A percentile compares a stretch with the other conserved stretches of the same genome.
These are phyloP conservation scores for Trichosurus vulpecula DNA, from an alignment of 2,797 vertebrate genomes.

Conservation along the genomic window DNA sequence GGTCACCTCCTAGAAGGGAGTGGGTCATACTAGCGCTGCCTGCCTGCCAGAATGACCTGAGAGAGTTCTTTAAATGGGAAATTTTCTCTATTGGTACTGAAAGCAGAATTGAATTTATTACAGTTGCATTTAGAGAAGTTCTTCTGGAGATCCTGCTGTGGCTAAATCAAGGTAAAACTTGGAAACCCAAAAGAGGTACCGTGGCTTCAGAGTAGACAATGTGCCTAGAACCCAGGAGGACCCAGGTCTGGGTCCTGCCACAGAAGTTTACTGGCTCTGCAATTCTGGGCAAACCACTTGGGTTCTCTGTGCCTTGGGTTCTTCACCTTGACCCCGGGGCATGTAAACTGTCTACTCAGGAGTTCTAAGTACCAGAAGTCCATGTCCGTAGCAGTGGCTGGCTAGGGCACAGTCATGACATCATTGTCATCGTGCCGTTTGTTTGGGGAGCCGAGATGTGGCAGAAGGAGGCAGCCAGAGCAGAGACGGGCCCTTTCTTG, in stretches of 20 bases:
- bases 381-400: neutral
- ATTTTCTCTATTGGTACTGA: neutral
- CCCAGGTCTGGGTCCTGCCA: no score
- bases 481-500: no score
- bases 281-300: no score
- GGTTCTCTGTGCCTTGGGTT: neutral
- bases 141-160: neutral
- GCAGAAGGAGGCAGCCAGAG: neutral
- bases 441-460: neutral
- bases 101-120: neutral
- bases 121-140: neutral
- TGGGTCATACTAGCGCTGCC: no score
- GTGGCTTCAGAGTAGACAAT: neutral
- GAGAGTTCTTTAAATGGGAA: neutral
- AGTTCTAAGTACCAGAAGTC: neutral
- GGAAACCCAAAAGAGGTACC: neutral
- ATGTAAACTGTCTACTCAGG: no score
- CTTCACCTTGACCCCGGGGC: neutral
- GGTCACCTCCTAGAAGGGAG: no score
- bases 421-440: neutral
- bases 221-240: neutral
- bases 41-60: neutral
- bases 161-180: neutral
- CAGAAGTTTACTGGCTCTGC: no score
- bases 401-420: no score